Conservation (phyloP, 1,140 invertebrate species). For the Cyrtorhinus lividipennis region DNA sequence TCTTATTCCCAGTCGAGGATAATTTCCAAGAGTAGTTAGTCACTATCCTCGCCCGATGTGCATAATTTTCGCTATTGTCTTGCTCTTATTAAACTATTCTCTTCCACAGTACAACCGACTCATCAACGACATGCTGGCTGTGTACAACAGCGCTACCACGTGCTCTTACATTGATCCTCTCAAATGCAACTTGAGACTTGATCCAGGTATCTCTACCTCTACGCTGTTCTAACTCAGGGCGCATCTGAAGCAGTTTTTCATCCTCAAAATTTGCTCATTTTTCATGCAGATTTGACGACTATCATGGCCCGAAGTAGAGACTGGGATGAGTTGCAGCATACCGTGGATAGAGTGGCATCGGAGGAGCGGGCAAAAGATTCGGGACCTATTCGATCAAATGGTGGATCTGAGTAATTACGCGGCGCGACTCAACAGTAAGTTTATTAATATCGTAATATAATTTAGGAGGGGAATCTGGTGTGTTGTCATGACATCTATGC, state of each 20-base stretch:
- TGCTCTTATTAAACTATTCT: background rate
- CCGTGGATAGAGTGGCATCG: conserved; percentile 80
- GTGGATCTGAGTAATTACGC: conserved; percentile 75
- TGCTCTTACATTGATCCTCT: conserved; percentile 71
- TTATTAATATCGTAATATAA: too few relatives aligned
- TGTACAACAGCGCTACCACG: conserved; percentile 73
- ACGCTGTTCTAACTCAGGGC: too few relatives aligned
- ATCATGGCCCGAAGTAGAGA: conserved; percentile 55
- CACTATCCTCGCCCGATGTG: too few relatives aligned
- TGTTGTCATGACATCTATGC: too few relatives aligned
- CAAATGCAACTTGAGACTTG: conserved; percentile 59
- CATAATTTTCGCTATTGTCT: background rate
- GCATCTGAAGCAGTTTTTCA: too few relatives aligned
- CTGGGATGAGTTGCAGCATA: conserved; percentile 69
- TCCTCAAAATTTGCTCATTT: too few relatives aligned
- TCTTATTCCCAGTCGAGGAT: too few relatives aligned
- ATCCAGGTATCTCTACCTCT: conserved; percentile 49
- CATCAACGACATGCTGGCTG: conserved; percentile 72
- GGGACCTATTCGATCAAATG: conserved; percentile 66
- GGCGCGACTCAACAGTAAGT: conserved; percentile 69
- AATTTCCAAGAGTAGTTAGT: too few relatives aligned
- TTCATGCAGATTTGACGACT: conserved; percentile 33
- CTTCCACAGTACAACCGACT: conserved; percentile 66
- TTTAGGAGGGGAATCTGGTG: too few relatives aligned
- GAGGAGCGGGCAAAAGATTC: conserved; percentile 59